phyloP scores from a whole-genome alignment of 2,888 invertebrate species.

The Tetanocera ferruginea region DNA sequence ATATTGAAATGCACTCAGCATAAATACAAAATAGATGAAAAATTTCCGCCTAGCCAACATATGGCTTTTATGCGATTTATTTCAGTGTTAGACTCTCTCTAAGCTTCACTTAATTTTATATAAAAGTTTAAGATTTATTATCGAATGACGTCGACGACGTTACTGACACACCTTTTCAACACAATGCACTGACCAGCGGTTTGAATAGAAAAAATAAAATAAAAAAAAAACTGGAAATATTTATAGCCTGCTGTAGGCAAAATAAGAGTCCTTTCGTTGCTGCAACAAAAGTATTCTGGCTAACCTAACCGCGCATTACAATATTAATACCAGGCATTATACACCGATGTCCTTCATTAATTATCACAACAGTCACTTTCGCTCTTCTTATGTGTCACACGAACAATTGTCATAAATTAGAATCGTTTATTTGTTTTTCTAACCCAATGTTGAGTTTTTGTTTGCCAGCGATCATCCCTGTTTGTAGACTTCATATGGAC shows the following conservation, averaged over 20 bases:
- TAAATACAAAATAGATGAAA: neutral
- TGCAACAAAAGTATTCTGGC: neutral
- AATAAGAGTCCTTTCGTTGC: too few relatives aligned
- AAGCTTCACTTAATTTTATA: neutral
- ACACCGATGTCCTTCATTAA: constrained; percentile 30
- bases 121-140: constrained; percentile 33
- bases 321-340: constrained; percentile 17
- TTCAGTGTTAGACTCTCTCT: neutral
- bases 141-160: neutral
- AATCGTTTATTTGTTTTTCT: constrained; percentile 1
- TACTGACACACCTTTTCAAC: neutral
- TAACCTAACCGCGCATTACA: neutral
- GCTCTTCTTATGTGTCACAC: constrained; percentile 27
- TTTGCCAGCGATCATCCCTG: constrained; percentile 19
- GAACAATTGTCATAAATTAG: constrained; percentile 37
- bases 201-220: neutral
- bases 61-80: neutral
- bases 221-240: neutral
- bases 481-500: neutral
- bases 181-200: neutral
- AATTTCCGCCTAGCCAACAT: neutral
- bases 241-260: neutral
- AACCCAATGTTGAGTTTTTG: neutral
- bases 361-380: constrained; percentile 1
- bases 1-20: neutral